Conservation (phyloP, 2,113 vertebrate species). For the Pan troglodytes region NHGRI_mPanTro3-v2.1_pri NC_072416.2:78068001-78068500, state of each 20-base stretch:
- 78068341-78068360: background rate
- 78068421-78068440: conserved; percentile 38
- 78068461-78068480: conserved; percentile 67
- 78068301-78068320: background rate
- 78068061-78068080: background rate
- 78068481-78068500: conserved; percentile 61
- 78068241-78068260: background rate
- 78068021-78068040: background rate
- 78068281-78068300: background rate
- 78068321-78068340: background rate
- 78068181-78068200: background rate
- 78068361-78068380: conserved; percentile 67
- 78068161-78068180: background rate
- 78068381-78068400: conserved; percentile 66
- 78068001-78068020: background rate
- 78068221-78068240: background rate
- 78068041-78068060: background rate
- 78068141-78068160: background rate
- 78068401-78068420: conserved; percentile 59
- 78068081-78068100: no score
- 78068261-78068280: background rate
- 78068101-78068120: background rate
- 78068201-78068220: background rate
- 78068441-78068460: conserved; percentile 72
- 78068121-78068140: background rate